These are phyloP conservation scores for Phrynocephalus versicolor DNA, from an alignment of 2,113 vertebrate species.

Conservation along the genomic window DNA sequence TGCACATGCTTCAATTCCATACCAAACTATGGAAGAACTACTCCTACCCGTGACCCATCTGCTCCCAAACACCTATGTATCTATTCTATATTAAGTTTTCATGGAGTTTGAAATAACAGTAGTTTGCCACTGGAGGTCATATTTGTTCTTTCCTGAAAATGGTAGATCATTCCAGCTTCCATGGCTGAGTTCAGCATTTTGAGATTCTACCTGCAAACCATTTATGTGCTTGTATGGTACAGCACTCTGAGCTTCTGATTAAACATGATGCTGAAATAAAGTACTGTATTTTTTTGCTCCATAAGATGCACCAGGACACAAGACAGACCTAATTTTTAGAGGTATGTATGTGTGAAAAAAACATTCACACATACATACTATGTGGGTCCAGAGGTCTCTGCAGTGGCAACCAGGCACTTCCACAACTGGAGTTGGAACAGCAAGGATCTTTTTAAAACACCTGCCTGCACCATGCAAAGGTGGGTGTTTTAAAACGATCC, in stretches of 20 bases:
- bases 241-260: not conserved
- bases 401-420: too few relatives aligned
- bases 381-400: too few relatives aligned
- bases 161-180: not conserved
- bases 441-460: too few relatives aligned
- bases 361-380: too few relatives aligned
- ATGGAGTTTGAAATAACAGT: conserved; percentile 58
- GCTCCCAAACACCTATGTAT: not conserved
- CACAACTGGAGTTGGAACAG: too few relatives aligned
- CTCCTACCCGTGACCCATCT: not conserved
- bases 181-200: not conserved
- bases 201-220: not conserved
- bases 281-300: too few relatives aligned
- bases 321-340: too few relatives aligned
- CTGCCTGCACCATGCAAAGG: too few relatives aligned
- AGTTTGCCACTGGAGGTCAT: conserved; percentile 72
- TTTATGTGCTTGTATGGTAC: not conserved
- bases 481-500: too few relatives aligned
- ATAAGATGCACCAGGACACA: too few relatives aligned
- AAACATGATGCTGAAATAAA: not conserved
- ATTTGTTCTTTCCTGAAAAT: conserved; percentile 65
- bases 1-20: too few relatives aligned
- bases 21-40: not conserved
- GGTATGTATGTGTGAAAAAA: too few relatives aligned
- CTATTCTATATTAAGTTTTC: not conserved